These are phyloP conservation scores for Acronicta alni DNA, from an alignment of 2,888 invertebrate genomes.

Conservation along the genomic window DNA sequence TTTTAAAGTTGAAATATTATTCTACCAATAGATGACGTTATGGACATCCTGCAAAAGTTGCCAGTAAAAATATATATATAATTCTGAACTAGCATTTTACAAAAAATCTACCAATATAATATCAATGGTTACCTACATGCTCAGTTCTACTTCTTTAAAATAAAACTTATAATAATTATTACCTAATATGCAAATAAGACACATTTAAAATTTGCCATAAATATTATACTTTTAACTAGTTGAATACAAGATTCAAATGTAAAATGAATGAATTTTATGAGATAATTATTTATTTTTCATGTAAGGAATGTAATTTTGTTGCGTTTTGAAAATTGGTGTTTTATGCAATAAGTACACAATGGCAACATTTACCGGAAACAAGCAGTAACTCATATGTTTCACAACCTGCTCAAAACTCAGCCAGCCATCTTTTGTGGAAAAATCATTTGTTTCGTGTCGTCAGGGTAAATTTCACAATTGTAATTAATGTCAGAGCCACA, in stretches of 20 bases:
- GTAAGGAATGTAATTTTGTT: background rate
- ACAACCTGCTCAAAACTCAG: conserved; percentile 88
- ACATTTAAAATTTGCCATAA: too few species aligned
- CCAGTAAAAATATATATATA: conserved; percentile 4
- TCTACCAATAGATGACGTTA: conserved; percentile 48
- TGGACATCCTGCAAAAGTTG: conserved; percentile 41
- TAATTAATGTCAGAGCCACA: conserved; percentile 98
- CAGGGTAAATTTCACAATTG: conserved; percentile 93
- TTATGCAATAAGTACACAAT: conserved; percentile 26
- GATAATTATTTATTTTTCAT: too few species aligned
- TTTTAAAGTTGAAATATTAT: background rate
- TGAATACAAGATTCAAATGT: too few species aligned
- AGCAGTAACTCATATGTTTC: conserved; percentile 88
- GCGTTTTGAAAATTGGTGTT: background rate
- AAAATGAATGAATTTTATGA: too few species aligned
- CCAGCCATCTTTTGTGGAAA: conserved; percentile 93
- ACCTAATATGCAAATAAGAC: too few species aligned
- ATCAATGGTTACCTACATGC: too few species aligned
- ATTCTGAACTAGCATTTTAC: too few species aligned
- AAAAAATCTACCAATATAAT: too few species aligned
- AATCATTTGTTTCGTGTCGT: conserved; percentile 92
- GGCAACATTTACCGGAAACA: conserved; percentile 83
- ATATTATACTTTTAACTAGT: too few species aligned
- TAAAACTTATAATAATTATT: too few species aligned
- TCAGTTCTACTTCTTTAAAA: too few species aligned